A percentile compares a stretch with the other conserved stretches of the same genome.
phyloP scores from a whole-genome alignment of 2,888 invertebrate genomes.

The Athetis lepigone region DNA sequence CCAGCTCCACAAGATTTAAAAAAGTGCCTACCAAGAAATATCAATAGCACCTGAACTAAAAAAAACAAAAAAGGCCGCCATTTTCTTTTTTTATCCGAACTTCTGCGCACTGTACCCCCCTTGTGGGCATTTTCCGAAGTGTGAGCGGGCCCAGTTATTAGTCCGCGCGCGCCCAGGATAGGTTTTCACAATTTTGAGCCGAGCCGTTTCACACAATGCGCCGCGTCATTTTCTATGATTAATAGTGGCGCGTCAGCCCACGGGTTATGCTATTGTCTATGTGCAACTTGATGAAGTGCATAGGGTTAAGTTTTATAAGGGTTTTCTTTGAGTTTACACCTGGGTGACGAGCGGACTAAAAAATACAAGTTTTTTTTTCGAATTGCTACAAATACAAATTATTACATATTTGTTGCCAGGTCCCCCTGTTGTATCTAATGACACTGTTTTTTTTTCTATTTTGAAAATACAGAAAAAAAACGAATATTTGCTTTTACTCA shows the following conservation, averaged over 20 bases:
- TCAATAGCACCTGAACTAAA: not conserved
- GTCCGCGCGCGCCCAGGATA: conserved; percentile 82
- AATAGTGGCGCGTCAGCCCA: conserved; percentile 79
- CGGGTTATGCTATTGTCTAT: conserved; percentile 60
- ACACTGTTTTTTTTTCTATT: too few relatives aligned
- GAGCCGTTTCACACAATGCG: conserved; percentile 82
- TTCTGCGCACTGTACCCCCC: conserved; percentile 81
- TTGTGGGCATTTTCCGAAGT: conserved; percentile 81
- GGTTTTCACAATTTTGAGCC: conserved; percentile 90
- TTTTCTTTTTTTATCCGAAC: conserved; percentile 18
- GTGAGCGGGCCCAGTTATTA: conserved; percentile 86
- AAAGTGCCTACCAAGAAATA: too few relatives aligned
- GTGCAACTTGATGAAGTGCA: conserved; percentile 51
- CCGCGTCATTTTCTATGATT: conserved; percentile 89
- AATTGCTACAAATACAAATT: too few relatives aligned
- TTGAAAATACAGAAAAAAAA: too few relatives aligned
- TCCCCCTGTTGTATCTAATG: too few relatives aligned
- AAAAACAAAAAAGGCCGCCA: not conserved
- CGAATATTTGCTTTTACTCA: too few relatives aligned
- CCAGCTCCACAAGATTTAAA: too few relatives aligned
- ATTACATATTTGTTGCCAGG: too few relatives aligned
- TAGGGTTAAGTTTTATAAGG: conserved; percentile 35
- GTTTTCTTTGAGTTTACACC: conserved; percentile 1
- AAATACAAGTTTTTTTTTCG: not conserved
- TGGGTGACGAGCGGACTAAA: not conserved